These are phyloP conservation scores for Hermaeophaga mercurialis DNA, from an alignment of 2,888 invertebrate species.

Conservation along the genomic window DNA sequence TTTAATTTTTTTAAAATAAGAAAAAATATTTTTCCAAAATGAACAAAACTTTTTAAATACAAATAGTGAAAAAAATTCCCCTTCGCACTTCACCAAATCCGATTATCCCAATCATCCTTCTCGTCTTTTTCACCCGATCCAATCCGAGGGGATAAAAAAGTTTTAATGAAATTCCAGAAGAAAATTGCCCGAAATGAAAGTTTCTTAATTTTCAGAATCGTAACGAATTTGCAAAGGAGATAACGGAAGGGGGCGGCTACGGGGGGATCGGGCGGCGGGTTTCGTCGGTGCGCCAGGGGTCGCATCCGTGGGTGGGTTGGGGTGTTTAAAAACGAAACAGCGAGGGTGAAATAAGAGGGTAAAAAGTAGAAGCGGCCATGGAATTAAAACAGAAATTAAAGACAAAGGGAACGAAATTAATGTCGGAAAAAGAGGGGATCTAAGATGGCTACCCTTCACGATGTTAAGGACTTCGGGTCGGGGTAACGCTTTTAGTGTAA, in stretches of 20 bases:
- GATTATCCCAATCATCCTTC: not conserved
- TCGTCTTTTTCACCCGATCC: conserved; percentile 1
- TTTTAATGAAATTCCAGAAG: conserved; percentile 26
- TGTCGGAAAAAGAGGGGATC: conserved; percentile 50
- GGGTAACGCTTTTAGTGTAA: too few species aligned
- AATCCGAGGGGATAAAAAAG: conserved; percentile 14
- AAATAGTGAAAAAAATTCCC: too few species aligned
- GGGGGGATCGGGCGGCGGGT: conserved; percentile 24
- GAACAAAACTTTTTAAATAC: too few species aligned
- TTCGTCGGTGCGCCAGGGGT: conserved; percentile 14
- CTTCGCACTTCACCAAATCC: too few species aligned
- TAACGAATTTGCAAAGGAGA: conserved; percentile 38
- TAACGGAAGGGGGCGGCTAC: conserved; percentile 32
- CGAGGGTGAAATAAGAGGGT: conserved; percentile 58
- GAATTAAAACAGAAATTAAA: conserved; percentile 58
- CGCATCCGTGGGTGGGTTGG: conserved; percentile 25
- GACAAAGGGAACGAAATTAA: conserved; percentile 58
- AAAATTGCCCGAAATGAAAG: conserved; percentile 25
- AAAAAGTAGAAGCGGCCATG: conserved; percentile 58
- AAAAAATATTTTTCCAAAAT: too few species aligned
- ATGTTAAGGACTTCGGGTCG: conserved; percentile 8
- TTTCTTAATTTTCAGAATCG: conserved; percentile 36
- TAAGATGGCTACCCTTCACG: conserved; percentile 46
- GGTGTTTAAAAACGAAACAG: conserved; percentile 43
- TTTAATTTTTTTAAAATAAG: too few species aligned